Base-by-base conservation (phyloP, 2,113 vertebrate species). In the Seriola aureovittata region DNA sequence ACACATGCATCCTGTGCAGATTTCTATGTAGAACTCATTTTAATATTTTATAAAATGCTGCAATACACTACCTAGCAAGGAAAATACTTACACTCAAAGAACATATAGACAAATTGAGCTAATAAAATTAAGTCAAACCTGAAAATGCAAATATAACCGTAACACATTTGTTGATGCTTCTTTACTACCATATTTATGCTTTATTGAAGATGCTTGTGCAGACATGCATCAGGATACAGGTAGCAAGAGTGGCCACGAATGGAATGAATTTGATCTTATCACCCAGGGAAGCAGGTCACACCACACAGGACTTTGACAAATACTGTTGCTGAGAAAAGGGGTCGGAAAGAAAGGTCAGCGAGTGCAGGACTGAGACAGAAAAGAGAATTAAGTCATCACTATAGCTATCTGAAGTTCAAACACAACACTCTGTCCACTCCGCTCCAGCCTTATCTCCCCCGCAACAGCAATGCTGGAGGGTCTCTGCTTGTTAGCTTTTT, bases 271-370 rank as follows among this genome's bases (percentile, higher is more conserved):
- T 32, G 79, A 92, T 92, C 87, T 88, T 80, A 88, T 93, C 90
- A 62, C 46, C 75, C 25, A 40, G 42, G 81, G 78, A 87, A 82
- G 64, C 64, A 71, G 78, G 82, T 83, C 76, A 86, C 29, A 54
- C 21, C 71, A 70, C 29, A 59, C 44, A 59, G 44, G 70, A 81
- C 82, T 89, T 77, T 89, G 82, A 91, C 82, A 91, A 95, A 93
- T 85, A 91, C 60, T 54, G 60, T 40, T 74, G 75, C 80, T 69
- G 80, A 80, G 75, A 84, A 70, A 82, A 83, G 72, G 85, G 84
- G 90, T 91, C 92, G 91, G 25, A 84, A 79, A 66, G 70, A 90
- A 93, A 92, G 92, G 90, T 93, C 90, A 93, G 46, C 21, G 72
- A 83, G 88, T 75, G 82, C 79, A 81, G 75, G 82, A 74, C 76